Conservation (phyloP, 2,888 invertebrate genomes). For the Willowsia nigromaculata region DNA sequence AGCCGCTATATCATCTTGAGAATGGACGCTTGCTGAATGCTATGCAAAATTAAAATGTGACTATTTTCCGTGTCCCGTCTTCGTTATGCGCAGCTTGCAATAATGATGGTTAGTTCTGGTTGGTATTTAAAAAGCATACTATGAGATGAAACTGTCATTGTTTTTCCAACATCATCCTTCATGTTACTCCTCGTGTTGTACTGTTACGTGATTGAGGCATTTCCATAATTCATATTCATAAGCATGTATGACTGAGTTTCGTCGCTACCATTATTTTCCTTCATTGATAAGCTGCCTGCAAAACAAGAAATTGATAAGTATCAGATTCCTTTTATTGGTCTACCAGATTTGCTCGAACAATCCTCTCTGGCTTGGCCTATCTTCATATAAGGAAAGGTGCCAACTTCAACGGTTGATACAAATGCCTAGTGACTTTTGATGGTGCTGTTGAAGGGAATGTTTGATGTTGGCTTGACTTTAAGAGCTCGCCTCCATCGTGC, state of each 20-base stretch:
- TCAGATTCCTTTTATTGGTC: background rate
- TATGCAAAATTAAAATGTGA: background rate
- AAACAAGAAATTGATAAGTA: background rate
- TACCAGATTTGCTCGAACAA: background rate
- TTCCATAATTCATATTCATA: background rate
- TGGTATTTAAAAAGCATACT: background rate
- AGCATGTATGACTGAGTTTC: background rate
- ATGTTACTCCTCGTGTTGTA: no score
- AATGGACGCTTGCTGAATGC: no score
- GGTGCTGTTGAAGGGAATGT: background rate
- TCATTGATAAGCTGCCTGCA: background rate
- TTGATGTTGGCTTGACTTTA: slow-evolving; percentile 24
- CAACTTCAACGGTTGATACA: background rate
- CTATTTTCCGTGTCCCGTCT: background rate
- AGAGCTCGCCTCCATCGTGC: background rate
- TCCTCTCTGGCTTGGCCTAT: background rate
- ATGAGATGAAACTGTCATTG: background rate
- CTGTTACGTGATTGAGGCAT: no score
- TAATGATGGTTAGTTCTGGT: background rate
- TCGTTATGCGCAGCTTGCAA: background rate
- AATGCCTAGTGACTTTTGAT: background rate
- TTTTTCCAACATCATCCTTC: background rate
- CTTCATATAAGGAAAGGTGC: background rate
- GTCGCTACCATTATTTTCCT: background rate
- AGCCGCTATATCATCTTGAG: no score